Evolutionary conservation across 2,797 vertebrate species (phyloP).

Genomic region (Sternotherus odoratus): DNA sequence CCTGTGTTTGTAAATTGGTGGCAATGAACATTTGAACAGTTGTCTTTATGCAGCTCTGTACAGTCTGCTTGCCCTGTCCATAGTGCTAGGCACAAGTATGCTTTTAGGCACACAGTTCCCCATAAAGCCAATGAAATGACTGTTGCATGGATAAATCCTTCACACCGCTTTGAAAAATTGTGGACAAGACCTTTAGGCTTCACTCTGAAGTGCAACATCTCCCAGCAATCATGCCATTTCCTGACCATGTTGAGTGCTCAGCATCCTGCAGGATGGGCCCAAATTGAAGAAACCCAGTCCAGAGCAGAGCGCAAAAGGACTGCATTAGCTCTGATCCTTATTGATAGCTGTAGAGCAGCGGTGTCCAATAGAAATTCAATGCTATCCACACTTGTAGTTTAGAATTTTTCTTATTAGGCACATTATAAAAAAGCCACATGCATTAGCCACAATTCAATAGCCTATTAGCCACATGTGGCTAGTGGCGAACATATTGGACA

Average conservation of each 20-base stretch:
- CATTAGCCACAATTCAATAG: no score
- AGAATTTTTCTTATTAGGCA: no score
- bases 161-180: neutral
- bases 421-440: no score
- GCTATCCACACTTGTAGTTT: no score
- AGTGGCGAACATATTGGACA: no score
- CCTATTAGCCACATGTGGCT: no score
- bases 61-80: neutral
- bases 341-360: neutral
- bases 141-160: neutral
- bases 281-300: neutral
- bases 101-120: neutral
- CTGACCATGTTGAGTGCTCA: neutral
- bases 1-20: neutral
- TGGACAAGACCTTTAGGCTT: neutral
- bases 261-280: neutral
- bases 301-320: neutral
- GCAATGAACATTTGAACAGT: neutral
- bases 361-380: no score
- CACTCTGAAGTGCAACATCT: neutral
- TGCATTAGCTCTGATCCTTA: neutral
- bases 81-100: neutral
- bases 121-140: neutral
- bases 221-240: neutral
- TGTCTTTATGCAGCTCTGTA: neutral